Evolutionary conservation across 2,797 vertebrate genomes (phyloP), one percentile per base, ranked within the genome.

Genomic region (Knipowitschia caucasica): DNA sequence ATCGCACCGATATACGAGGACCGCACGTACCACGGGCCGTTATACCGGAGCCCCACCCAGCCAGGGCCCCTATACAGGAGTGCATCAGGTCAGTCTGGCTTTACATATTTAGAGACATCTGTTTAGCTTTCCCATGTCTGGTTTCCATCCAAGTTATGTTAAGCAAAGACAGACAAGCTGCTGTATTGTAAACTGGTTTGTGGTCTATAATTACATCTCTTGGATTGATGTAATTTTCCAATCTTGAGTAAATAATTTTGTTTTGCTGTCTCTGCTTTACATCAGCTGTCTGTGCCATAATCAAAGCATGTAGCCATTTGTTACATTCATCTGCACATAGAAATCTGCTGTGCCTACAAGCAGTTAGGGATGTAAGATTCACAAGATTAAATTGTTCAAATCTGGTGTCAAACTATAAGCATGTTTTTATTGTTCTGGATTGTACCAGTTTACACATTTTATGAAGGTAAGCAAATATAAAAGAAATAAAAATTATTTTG

Each of bases 1-100:
- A 98, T 99, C 49, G 93, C 93, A 8, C 96, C 95, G 4, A 98
- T 98, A 73, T 98, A 97, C 1, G 96, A 99, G 84, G 96, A 94
- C 60, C 91, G 92, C 65, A 89, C 94, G 0, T 95, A 93, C 77
- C 94, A 94, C 62, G 93, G 94, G 31, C 95, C 96, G 0, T 75
- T 97, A 58, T 98, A 95, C 81, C 90, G 90, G 29, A 97, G 94
- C 61, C 92, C 94, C 5, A 90, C 86, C n/a, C 91, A 93, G 2
- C 93, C 93, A 78, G 90, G 90, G 0, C 88, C 91, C 0, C 55
- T 96, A 45, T 96, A 94, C 73, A 91, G 93, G 64, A 91, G 91
- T 18, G 71, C 91, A 14, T 95, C 94, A 91, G 95, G 95, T 98
- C 73, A 26, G 79, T 64, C n/a, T n/a, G 1, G 14, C 12, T 23